A percentile compares a stretch with the other conserved stretches of the same genome.
phyloP scores from a whole-genome alignment of 2,113 vertebrate genomes.

The Hassar affinis region DNA sequence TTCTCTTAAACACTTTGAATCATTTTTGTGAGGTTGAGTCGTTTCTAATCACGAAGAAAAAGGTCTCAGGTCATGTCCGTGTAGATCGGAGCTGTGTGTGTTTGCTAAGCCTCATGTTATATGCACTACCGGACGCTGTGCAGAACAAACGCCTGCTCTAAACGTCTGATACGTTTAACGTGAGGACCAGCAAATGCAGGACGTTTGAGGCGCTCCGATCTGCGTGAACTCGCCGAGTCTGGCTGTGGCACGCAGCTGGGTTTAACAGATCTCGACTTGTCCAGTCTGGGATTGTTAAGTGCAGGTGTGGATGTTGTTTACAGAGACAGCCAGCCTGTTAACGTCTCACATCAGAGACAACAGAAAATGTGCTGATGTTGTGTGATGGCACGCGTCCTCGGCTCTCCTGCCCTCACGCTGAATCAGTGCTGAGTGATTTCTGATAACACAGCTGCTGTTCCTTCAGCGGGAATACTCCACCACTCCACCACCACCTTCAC shows the following conservation, averaged over 20 bases:
- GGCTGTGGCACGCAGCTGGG: neutral
- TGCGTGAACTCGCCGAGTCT: neutral
- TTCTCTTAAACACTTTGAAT: conserved; percentile 40
- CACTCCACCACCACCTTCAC: conserved; percentile 19
- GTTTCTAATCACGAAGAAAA: neutral
- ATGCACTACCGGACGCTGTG: neutral
- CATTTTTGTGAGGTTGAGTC: conserved; percentile 17
- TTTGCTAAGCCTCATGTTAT: conserved; percentile 7
- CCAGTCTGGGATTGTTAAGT: conserved; percentile 3
- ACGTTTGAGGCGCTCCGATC: neutral
- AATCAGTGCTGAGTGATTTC: conserved; percentile 17
- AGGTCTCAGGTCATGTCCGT: neutral
- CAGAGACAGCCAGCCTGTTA: neutral
- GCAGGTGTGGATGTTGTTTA: conserved; percentile 1
- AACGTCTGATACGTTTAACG: neutral
- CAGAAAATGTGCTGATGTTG: conserved; percentile 17
- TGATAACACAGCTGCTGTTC: conserved; percentile 45
- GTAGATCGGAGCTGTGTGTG: neutral
- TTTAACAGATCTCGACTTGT: neutral
- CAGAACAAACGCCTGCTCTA: neutral
- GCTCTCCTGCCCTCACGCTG: conserved; percentile 23
- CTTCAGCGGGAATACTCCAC: conserved; percentile 22
- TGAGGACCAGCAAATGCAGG: neutral
- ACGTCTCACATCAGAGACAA: neutral
- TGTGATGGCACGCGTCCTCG: conserved; percentile 6